phyloP scores from a whole-genome alignment of 2,797 vertebrate genomes.

The Microcaecilia unicolor region DNA sequence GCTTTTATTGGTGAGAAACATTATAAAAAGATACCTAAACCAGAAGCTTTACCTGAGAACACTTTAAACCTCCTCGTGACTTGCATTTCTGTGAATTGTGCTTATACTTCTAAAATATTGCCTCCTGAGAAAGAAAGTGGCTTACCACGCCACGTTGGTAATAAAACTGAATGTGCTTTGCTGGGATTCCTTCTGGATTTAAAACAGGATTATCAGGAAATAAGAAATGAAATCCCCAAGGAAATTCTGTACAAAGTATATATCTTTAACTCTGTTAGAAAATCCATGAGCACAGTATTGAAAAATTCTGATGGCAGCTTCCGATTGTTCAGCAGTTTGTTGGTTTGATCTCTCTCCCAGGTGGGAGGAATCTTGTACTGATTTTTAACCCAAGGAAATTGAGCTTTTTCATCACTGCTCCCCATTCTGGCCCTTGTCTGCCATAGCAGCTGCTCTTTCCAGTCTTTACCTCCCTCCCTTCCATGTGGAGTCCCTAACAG shows the following conservation, averaged over 20 bases:
- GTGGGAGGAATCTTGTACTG: no score
- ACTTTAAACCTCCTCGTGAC: slow-evolving; percentile 78
- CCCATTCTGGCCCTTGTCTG: no score
- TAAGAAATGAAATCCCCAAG: slow-evolving; percentile 95
- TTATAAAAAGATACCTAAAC: slow-evolving; percentile 83
- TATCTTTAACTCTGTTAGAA: slow-evolving; percentile 98
- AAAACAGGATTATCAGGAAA: slow-evolving; percentile 90
- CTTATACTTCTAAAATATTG: slow-evolving; percentile 97
- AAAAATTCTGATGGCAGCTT: slow-evolving; percentile 94
- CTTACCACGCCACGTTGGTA: slow-evolving; percentile 92
- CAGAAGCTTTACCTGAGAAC: slow-evolving; percentile 76
- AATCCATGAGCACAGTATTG: slow-evolving; percentile 98
- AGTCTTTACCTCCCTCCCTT: no score
- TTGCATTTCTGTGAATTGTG: slow-evolving; percentile 94
- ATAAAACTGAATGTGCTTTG: slow-evolving; percentile 99
- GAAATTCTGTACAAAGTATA: slow-evolving; percentile 98
- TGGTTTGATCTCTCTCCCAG: no score
- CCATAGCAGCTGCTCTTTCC: no score
- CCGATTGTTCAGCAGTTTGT: slow-evolving; percentile 98
- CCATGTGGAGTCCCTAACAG: no score
- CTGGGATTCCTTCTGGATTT: slow-evolving; percentile 85
- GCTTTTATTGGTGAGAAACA: slow-evolving; percentile 81
- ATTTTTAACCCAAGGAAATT: no score
- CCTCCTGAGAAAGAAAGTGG: slow-evolving; percentile 94
- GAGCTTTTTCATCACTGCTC: no score